Conservation (phyloP, 2,797 vertebrate species). For the Enteromius viviparus region DNA sequence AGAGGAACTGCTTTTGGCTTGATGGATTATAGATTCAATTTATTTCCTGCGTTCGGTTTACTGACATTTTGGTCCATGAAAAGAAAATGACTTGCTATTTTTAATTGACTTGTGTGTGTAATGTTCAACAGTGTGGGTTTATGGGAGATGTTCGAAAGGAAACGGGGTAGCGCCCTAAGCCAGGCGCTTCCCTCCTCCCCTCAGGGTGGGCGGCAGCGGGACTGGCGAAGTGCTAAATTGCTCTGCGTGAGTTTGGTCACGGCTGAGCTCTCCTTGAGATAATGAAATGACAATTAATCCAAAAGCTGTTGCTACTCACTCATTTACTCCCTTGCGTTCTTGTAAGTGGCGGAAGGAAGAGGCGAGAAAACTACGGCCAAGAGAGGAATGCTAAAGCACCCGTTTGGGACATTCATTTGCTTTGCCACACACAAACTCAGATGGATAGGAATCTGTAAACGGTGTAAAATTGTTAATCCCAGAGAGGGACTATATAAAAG, state of each 20-base stretch:
- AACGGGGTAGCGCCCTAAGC: conserved; percentile 30
- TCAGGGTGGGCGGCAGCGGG: conserved; percentile 62
- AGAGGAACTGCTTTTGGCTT: conserved; percentile 64
- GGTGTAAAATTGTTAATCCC: background rate
- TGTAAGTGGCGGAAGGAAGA: conserved; percentile 58
- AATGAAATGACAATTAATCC: conserved; percentile 84
- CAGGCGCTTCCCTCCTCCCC: conserved; percentile 25
- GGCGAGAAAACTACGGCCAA: conserved; percentile 22
- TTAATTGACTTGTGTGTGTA: conserved; percentile 69
- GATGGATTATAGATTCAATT: conserved; percentile 75
- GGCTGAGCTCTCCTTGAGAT: conserved; percentile 80
- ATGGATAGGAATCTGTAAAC: background rate
- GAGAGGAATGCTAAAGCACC: conserved; percentile 52
- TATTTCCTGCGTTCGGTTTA: conserved; percentile 68
- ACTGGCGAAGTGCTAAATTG: conserved; percentile 78
- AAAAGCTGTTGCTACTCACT: conserved; percentile 76
- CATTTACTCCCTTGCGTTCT: conserved; percentile 65
- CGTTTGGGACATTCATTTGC: conserved; percentile 28
- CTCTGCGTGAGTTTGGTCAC: conserved; percentile 77
- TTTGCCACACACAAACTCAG: background rate
- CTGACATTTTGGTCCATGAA: conserved; percentile 62
- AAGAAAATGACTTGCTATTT: conserved; percentile 68
- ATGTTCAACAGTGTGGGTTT: conserved; percentile 59
- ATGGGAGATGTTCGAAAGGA: conserved; percentile 46
- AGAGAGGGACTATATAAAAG: background rate